Base-by-base conservation (phyloP, 2,797 vertebrate genomes). In the Halcyon chelicuti region DNA sequence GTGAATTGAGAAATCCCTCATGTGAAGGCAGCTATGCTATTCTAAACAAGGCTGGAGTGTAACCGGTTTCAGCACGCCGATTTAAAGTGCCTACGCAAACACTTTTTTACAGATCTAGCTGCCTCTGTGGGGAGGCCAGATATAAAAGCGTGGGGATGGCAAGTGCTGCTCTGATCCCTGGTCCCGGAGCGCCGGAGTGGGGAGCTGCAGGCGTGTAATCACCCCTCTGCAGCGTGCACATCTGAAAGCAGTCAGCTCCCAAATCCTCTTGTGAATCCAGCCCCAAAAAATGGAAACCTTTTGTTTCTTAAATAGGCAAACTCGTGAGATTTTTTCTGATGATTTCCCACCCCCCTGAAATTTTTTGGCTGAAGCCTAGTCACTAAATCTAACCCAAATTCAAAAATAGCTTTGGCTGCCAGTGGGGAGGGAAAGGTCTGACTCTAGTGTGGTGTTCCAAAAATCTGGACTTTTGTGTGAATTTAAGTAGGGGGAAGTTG, bases 321-420 rank as follows among this genome's bases (percentile, higher is more conserved):
- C 35, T 44, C 49, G 86, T 26, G 2, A 4, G 25, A 81, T 55
- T 94, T 95, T 92, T 92, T 92, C 74, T 86, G 72, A 61, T 22
- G 4, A 57, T 74, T 93, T 68, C 57, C 33, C 40, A 22, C 37
- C 13, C 25, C 54, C 67, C 39, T 20, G 21, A 16, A 55, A 1
- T 20, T 42, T 89, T 95, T 90, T 91, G 89, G 90, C 94, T 90
- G 70, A 55, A 86, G 22, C 9, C n/a, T 84, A 42, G 55, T 86
- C 58, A 33, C 76, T 94, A 93, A 92, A 90, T 96, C 93, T 90
- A 73, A 94, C 88, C 31, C 76, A 88, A 94, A 84, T 88, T 95
- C 83, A 92, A 93, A 95, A 96, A 92, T 93, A 94, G 31, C 62
- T 92, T 90, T 33, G 39, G 70, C 83, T 96, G 86, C 73, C 79